A percentile compares a stretch with the other conserved stretches of the same genome.
phyloP scores from a whole-genome alignment of 2,888 invertebrate species.

The Thymelicus acteon region DNA sequence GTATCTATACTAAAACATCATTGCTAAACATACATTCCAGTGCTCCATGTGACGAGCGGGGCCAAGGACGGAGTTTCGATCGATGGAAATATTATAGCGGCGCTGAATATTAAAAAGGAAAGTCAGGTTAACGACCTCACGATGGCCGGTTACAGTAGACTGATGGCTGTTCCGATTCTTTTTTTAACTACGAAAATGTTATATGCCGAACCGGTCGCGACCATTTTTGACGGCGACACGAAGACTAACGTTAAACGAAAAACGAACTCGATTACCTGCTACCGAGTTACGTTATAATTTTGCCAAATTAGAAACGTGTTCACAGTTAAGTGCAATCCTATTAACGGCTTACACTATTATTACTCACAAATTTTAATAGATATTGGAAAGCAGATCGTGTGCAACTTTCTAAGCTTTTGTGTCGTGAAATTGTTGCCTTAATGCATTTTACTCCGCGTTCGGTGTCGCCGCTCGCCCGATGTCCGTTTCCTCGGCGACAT shows the following conservation, averaged over 20 bases:
- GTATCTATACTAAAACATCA: too few species aligned
- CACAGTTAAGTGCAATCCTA: conserved; percentile 53
- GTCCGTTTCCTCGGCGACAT: conserved; percentile 23
- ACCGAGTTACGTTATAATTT: conserved; percentile 43
- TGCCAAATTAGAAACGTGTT: conserved; percentile 54
- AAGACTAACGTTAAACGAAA: conserved; percentile 44
- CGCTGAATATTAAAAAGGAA: conserved; percentile 74
- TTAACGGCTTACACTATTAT: conserved; percentile 49
- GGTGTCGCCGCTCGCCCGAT: conserved; percentile 12
- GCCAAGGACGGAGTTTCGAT: conserved; percentile 71
- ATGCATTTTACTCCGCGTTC: conserved; percentile 42
- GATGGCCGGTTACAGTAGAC: conserved; percentile 60
- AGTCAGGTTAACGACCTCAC: conserved; percentile 72
- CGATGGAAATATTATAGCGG: conserved; percentile 58
- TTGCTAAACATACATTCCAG: conserved; percentile 55
- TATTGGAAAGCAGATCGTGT: conserved; percentile 58
- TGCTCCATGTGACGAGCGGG: conserved; percentile 54
- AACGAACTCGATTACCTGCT: conserved; percentile 51
- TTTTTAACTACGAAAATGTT: conserved; percentile 67
- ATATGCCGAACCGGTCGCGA: conserved; percentile 55
- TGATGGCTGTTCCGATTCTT: conserved; percentile 65
- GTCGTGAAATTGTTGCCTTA: conserved; percentile 44
- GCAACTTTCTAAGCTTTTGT: conserved; percentile 63
- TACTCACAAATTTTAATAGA: conserved; percentile 61
- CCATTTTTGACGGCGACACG: conserved; percentile 53